A percentile compares a stretch with the other conserved stretches of the same genome.
Evolutionary conservation across 1,140 invertebrate species (phyloP).

Genomic region (Drosophila varians): DNA sequence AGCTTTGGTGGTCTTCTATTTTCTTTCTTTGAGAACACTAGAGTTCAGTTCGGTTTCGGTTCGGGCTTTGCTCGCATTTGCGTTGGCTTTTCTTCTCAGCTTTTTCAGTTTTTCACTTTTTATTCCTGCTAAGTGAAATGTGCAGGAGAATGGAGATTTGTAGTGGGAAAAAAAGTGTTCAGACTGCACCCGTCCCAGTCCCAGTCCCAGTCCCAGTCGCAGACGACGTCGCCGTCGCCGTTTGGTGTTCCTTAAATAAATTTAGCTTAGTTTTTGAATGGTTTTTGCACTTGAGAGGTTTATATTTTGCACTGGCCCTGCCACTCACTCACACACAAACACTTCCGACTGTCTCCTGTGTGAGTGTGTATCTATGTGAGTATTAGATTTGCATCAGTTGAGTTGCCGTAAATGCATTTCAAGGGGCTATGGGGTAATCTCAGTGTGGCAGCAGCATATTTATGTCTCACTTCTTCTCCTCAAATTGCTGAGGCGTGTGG

Average conservation of each 20-base stretch:
- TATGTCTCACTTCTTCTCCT: slow-evolving; percentile 46
- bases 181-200: slow-evolving; percentile 16
- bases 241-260: slow-evolving; percentile 74
- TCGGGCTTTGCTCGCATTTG: slow-evolving; percentile 77
- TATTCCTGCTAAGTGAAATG: slow-evolving; percentile 79
- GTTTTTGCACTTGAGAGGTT: slow-evolving; percentile 81
- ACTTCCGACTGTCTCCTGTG: slow-evolving; percentile 14
- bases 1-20: not conserved
- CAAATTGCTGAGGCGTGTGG: slow-evolving; percentile 71
- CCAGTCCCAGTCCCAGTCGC: too few species aligned
- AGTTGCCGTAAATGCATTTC: slow-evolving; percentile 81
- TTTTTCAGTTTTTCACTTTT: slow-evolving; percentile 20
- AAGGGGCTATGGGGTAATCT: slow-evolving; percentile 71
- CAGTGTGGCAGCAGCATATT: slow-evolving; percentile 68
- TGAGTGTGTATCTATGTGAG: slow-evolving; percentile 17
- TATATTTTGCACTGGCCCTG: slow-evolving; percentile 59
- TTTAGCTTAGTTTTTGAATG: slow-evolving; percentile 82
- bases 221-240: slow-evolving; percentile 14
- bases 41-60: slow-evolving; percentile 53
- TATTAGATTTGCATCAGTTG: slow-evolving; percentile 82
- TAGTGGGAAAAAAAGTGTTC: slow-evolving; percentile 40
- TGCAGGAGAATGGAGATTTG: slow-evolving; percentile 41
- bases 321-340: slow-evolving; percentile 20
- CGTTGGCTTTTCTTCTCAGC: slow-evolving; percentile 81
- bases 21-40: slow-evolving; percentile 11